Conservation (phyloP, 2,113 vertebrate genomes). For the Sitta europaea region DNA sequence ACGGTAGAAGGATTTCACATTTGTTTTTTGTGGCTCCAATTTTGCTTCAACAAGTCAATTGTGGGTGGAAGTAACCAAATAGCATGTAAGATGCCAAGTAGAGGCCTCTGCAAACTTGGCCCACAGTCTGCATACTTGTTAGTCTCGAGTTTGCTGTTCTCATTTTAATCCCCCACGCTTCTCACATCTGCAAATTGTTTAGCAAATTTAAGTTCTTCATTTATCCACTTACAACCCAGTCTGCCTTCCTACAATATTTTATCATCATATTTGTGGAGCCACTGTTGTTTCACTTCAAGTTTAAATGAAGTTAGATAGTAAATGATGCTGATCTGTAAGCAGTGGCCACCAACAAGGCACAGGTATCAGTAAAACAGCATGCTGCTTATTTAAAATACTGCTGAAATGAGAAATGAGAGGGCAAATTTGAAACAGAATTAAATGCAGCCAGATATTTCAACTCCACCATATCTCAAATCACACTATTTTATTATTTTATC, state of each 20-base stretch:
- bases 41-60: constrained; percentile 47
- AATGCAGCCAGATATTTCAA: background rate
- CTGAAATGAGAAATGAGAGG: background rate
- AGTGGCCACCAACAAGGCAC: background rate
- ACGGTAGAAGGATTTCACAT: background rate
- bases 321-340: background rate
- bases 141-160: constrained; percentile 11
- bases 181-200: constrained; percentile 46
- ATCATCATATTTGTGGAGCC: background rate
- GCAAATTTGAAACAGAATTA: background rate
- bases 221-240: background rate
- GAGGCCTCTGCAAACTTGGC: constrained; percentile 55
- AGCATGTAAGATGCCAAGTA: constrained; percentile 2
- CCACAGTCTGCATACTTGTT: background rate
- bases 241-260: constrained; percentile 5
- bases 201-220: constrained; percentile 14
- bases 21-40: constrained; percentile 43
- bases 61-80: constrained; percentile 49
- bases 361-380: background rate
- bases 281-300: background rate
- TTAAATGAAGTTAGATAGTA: background rate
- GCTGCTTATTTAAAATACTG: background rate
- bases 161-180: constrained; percentile 27
- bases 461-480: background rate
- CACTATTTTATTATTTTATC: background rate